Conservation (phyloP, 2,113 vertebrate species). For the Antennarius striatus region DNA sequence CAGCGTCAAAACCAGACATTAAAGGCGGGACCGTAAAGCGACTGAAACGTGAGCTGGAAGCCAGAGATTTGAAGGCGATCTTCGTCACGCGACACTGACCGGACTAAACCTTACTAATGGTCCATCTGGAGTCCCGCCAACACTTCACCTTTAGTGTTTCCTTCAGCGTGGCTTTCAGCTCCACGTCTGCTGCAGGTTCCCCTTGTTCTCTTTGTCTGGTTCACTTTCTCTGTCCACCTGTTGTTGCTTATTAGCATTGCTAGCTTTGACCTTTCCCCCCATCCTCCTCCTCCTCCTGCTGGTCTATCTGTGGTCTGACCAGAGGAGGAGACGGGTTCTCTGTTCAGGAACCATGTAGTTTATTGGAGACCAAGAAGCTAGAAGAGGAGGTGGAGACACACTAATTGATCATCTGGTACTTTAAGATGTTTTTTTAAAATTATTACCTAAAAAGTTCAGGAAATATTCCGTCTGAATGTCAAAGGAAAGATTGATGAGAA, state of each 20-base stretch:
- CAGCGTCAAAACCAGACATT: background rate
- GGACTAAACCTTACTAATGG: constrained; percentile 46
- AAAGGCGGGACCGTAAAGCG: constrained; percentile 8
- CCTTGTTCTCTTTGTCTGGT: background rate
- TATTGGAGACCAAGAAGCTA: too few species aligned
- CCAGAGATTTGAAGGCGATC: constrained; percentile 18
- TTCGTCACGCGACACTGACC: constrained; percentile 29
- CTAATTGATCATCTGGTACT: too few species aligned
- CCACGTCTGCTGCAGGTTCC: constrained; percentile 24
- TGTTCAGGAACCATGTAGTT: too few species aligned
- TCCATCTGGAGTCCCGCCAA: constrained; percentile 44
- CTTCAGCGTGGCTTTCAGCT: constrained; percentile 5
- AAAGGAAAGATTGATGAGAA: too few species aligned
- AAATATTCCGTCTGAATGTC: too few species aligned
- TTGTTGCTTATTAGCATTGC: background rate
- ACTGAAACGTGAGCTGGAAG: constrained; percentile 38
- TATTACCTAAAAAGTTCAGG: too few species aligned
- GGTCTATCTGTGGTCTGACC: too few species aligned
- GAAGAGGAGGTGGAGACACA: too few species aligned
- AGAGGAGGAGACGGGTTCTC: too few species aligned
- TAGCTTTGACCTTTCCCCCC: constrained; percentile 39
- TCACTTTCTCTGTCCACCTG: background rate
- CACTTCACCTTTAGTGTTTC: background rate
- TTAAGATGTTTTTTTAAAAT: too few species aligned
- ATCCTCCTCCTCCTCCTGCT: too few species aligned